Evolutionary conservation across 1,140 invertebrate genomes (phyloP), one percentile per base, ranked within the genome.

Genomic region (Piezodorus guildinii): DNA sequence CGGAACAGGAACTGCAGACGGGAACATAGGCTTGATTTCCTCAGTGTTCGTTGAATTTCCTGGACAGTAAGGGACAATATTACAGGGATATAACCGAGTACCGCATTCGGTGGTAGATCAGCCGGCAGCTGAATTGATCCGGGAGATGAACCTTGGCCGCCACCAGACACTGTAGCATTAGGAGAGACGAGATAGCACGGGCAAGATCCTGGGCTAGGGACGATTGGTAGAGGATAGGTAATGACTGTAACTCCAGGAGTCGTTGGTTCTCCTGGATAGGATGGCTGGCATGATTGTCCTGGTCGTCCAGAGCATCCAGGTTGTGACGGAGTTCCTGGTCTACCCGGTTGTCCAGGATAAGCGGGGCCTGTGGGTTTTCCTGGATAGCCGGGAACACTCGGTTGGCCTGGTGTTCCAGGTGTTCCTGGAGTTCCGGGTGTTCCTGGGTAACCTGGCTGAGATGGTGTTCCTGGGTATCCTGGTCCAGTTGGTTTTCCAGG

Each of bases 41-140:
- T 75, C 74, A 12, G 56, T 60, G 43, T 76, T 73, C 5, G 71
- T 71, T 6, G 69, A 66, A 56, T 76, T 76, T 23, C 77, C 78
- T 0, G 79, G 78, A 68, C 81, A 83, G 67, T 77, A 79, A 1
- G 81, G 81, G 58, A 80, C 76, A 66, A 82, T 3, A 83, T 73
- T 9, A 83, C 79, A 4, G 81, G 81, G 30, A 83, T 74, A 67
- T 79, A 82, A 49, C 79, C 81, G 30, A 82, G 74, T 5, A 78
- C 74, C 17, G 76, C 77, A 52, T 76, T 76, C 0, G 78, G 75
- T 0, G 77, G 76, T 4, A 67, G 27, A 10, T 23, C 52, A 10
- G 60, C 23, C 8, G 58, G 68, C 4, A 65, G 62, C 17, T 62
- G 58, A 8, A 61, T 19, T 8, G 21, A 43, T 21, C 25, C 19